Base-by-base conservation (phyloP, 92 coral and sea anemone species). In the Phenganax marumi region DNA sequence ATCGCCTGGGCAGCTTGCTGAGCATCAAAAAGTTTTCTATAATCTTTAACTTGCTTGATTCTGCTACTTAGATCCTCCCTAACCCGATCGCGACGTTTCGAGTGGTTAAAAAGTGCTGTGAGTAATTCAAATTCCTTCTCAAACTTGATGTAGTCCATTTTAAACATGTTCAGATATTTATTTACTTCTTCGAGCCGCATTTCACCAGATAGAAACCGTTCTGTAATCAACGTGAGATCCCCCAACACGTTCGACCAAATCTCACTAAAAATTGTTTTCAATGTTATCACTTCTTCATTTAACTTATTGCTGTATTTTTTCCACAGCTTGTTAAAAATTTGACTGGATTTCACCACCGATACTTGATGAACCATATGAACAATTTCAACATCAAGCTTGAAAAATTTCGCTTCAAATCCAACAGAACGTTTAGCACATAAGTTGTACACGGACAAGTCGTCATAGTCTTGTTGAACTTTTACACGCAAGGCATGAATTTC, bases 271-370 rank as follows among this genome's bases (percentile, higher is more conserved):
- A 93, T 85, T 43, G 53, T 86, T 18, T 89, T 87, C 54, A 93
- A 48, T 16, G 68, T 64, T 24, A 91, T 73, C 12, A 52, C 64
- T 19, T 1, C 66, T 21, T 76, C 61, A 12, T 64, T 39, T 23
- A 83, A 80, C 52, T 89, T 80, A 26, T 65, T 54, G n/a, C 94
- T 83, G 14, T 69, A 73, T 21, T 84, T 73, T 13, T 25, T 72
- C 97, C 97, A 93, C 43, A 91, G 75, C 14, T 68, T 76, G 60
- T 63, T 89, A 49, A 93, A 89, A 16, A 93, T 68, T 18, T 24
- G 58, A 65, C 96, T 91, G 86, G 80, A 22, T 39, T 74, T 51
- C n/a, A 93, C 58, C 18, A 64, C 63, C 69, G 88, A 78, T 3
- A 91, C 80, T 25, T 8, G 13, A 0, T 75, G 63, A 23, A 93